phyloP scores from a whole-genome alignment of 1,140 invertebrate genomes.

The Cotesia chilonis region DNA sequence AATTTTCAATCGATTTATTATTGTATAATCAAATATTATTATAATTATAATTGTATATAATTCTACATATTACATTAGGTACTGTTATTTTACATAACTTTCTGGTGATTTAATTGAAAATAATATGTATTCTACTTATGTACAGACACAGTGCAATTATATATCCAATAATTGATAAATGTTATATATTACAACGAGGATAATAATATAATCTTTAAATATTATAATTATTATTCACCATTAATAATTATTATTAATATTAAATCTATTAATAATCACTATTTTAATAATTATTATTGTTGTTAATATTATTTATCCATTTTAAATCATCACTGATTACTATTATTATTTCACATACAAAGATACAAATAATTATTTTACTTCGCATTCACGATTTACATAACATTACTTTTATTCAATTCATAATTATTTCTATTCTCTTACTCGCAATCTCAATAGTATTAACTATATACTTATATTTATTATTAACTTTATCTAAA shows the following conservation, averaged over 20 bases:
- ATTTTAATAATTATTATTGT: too few species aligned
- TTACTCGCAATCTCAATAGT: conserved; percentile 40
- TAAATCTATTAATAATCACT: too few species aligned
- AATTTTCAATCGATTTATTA: conserved; percentile 40
- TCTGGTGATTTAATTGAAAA: conserved; percentile 59
- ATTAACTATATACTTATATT: neutral
- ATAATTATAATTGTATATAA: conserved; percentile 62
- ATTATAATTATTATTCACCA: conserved; percentile 48
- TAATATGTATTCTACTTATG: conserved; percentile 64
- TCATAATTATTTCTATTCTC: conserved; percentile 34
- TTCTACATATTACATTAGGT: conserved; percentile 59
- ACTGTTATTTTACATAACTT: conserved; percentile 62
- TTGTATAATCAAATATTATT: conserved; percentile 55
- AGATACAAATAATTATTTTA: conserved; percentile 59
- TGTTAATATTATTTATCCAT: too few species aligned
- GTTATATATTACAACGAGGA: conserved; percentile 53
- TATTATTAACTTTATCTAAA: too few species aligned
- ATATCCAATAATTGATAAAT: conserved; percentile 62
- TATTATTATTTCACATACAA: conserved; percentile 58
- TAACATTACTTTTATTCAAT: conserved; percentile 25
- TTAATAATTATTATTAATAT: neutral
- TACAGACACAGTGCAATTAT: conserved; percentile 63
- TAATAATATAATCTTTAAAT: conserved; percentile 46
- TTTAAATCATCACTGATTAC: conserved; percentile 38
- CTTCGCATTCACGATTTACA: conserved; percentile 52